phyloP scores from a whole-genome alignment of 2,888 invertebrate species.

The Microctonus hyperodae region DNA sequence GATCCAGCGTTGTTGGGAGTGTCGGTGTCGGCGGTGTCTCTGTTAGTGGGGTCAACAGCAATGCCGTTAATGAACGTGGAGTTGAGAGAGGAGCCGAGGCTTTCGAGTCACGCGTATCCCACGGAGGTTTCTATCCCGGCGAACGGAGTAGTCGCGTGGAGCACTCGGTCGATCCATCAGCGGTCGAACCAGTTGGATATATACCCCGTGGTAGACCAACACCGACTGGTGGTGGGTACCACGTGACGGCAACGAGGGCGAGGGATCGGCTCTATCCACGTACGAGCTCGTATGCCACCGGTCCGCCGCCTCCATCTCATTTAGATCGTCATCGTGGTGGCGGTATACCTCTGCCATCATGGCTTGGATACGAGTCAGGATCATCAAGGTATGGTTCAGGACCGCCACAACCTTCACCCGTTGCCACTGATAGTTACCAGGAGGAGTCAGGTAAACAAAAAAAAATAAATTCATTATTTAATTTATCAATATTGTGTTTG shows the following conservation, averaged over 20 bases:
- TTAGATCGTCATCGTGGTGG: constrained; percentile 58
- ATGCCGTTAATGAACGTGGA: constrained; percentile 64
- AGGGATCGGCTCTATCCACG: constrained; percentile 61
- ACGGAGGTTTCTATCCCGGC: constrained; percentile 59
- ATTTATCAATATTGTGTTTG: no score
- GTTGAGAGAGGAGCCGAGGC: constrained; percentile 45
- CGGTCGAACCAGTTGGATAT: constrained; percentile 58
- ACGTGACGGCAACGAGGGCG: constrained; percentile 62
- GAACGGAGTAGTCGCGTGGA: constrained; percentile 55
- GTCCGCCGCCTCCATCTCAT: constrained; percentile 61
- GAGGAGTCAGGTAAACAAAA: constrained; percentile 53
- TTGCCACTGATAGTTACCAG: constrained; percentile 55
- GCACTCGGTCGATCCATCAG: constrained; percentile 52
- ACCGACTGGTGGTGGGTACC: constrained; percentile 51
- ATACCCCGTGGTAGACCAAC: constrained; percentile 57
- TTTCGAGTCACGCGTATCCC: constrained; percentile 62
- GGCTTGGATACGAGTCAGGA: constrained; percentile 57
- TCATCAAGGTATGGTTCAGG: constrained; percentile 57
- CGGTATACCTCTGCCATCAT: constrained; percentile 55
- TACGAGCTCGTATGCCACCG: constrained; percentile 59
- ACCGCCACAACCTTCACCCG: constrained; percentile 58
- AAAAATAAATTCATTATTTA: not conserved
- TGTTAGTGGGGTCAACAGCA: constrained; percentile 48
- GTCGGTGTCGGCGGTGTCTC: constrained; percentile 43
- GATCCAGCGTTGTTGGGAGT: constrained; percentile 50